phyloP scores from a whole-genome alignment of 2,113 vertebrate species.

The Elaphurus davidianus region DNA sequence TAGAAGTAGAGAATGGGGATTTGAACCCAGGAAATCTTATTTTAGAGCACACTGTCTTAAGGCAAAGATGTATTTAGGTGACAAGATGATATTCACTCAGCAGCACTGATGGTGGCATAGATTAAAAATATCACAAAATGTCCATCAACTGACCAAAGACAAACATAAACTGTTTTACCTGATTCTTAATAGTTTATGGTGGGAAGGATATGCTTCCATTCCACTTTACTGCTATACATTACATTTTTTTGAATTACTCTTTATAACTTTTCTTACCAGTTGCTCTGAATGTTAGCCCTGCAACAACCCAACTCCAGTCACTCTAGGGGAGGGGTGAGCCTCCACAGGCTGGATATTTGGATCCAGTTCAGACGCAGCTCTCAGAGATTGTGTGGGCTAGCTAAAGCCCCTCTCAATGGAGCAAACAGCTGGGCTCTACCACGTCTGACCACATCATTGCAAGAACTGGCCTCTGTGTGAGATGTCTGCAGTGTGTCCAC shows the following conservation, averaged over 20 bases:
- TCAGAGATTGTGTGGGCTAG: conserved; percentile 19
- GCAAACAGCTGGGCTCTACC: conserved; percentile 67
- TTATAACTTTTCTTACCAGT: background rate
- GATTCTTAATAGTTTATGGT: background rate
- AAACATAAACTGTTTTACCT: background rate
- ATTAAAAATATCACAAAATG: background rate
- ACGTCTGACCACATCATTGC: conserved; percentile 41
- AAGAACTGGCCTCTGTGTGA: conserved; percentile 55
- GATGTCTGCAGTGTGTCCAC: conserved; percentile 42
- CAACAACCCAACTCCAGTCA: background rate
- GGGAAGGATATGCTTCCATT: background rate
- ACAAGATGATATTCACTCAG: background rate
- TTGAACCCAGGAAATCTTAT: background rate
- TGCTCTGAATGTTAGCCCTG: background rate
- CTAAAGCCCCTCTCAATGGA: conserved; percentile 44
- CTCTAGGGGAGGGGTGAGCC: background rate
- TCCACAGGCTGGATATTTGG: conserved; percentile 12
- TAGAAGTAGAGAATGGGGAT: background rate
- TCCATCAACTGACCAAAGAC: background rate
- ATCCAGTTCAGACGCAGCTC: conserved; percentile 38
- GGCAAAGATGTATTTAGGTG: background rate
- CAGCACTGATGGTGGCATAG: background rate
- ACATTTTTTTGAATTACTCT: background rate
- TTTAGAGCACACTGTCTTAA: background rate
- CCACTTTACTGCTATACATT: background rate